phyloP scores from a whole-genome alignment of 2,888 invertebrate species.

The Heliconius ethilla region DNA sequence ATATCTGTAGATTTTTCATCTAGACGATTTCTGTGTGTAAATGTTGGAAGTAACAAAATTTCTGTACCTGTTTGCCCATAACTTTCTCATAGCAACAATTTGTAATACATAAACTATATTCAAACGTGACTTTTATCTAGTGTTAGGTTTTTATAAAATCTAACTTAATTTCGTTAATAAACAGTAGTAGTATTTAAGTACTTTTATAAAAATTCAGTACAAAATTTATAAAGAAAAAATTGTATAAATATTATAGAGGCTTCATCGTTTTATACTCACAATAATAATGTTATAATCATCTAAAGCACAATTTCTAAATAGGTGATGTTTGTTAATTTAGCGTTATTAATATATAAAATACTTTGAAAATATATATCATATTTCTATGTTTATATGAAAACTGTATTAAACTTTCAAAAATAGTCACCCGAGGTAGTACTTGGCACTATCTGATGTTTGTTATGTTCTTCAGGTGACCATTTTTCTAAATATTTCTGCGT shows the following conservation, averaged over 20 bases:
- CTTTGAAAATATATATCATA: slow-evolving; percentile 22
- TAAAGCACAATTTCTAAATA: slow-evolving; percentile 18
- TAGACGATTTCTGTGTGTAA: neutral
- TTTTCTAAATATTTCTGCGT: neutral
- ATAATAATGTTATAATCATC: neutral
- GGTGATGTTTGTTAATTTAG: slow-evolving; percentile 10
- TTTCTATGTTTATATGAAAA: slow-evolving; percentile 2
- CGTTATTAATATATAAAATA: neutral
- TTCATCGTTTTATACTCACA: slow-evolving; percentile 26
- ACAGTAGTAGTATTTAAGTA: slow-evolving; percentile 21
- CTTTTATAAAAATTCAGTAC: slow-evolving; percentile 39
- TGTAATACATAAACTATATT: slow-evolving; percentile 23
- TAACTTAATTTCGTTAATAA: slow-evolving; percentile 18
- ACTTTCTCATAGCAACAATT: slow-evolving; percentile 18
- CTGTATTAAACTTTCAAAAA: neutral
- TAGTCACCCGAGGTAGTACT: neutral
- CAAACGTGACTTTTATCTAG: slow-evolving; percentile 25
- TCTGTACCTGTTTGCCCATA: slow-evolving; percentile 31
- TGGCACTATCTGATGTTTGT: neutral
- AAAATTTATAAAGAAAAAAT: slow-evolving; percentile 31
- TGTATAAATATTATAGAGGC: slow-evolving; percentile 15
- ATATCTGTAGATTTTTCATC: slow-evolving; percentile 1
- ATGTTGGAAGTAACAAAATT: slow-evolving; percentile 9
- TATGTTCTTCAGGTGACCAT: too few species aligned
- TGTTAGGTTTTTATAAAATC: slow-evolving; percentile 38